Evolutionary conservation across 2,113 vertebrate genomes (phyloP).

Genomic region (Labrus mixtus): DNA sequence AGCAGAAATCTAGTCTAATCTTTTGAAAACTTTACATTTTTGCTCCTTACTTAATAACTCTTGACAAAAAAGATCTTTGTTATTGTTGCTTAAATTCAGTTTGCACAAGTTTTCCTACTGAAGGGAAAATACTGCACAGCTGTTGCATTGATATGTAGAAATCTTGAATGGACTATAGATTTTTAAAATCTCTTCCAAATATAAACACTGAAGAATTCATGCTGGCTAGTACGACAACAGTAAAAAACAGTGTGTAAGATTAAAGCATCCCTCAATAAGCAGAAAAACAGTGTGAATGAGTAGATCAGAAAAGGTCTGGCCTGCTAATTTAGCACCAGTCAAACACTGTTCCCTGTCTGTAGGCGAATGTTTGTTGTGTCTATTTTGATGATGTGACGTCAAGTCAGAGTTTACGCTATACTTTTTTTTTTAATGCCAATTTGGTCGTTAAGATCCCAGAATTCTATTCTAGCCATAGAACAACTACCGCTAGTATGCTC

Average conservation of each 20-base stretch:
- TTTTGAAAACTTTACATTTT: too few relatives aligned
- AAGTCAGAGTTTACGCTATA: too few relatives aligned
- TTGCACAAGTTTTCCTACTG: not conserved
- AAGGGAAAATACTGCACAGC: not conserved
- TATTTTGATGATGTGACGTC: not conserved
- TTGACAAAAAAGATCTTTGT: too few relatives aligned
- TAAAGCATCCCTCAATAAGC: too few relatives aligned
- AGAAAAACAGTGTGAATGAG: not conserved
- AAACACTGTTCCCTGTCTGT: not conserved
- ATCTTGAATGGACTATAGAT: not conserved
- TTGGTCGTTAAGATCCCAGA: too few relatives aligned
- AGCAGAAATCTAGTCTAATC: slow-evolving; percentile 25
- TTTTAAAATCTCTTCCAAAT: not conserved
- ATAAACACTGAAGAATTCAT: not conserved
- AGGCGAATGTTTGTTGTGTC: slow-evolving; percentile 7
- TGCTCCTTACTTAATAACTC: too few relatives aligned
- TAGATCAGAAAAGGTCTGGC: not conserved
- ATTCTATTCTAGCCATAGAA: too few relatives aligned
- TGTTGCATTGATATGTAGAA: not conserved
- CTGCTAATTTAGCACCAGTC: not conserved
- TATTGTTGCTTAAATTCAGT: not conserved
- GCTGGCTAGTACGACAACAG: not conserved
- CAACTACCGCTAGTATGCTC: too few relatives aligned
- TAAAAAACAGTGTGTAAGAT: not conserved
- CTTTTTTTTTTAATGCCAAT: too few relatives aligned